Evolutionary conservation across 2,113 vertebrate genomes (phyloP).

Genomic region (Eidolon helvum): DNA sequence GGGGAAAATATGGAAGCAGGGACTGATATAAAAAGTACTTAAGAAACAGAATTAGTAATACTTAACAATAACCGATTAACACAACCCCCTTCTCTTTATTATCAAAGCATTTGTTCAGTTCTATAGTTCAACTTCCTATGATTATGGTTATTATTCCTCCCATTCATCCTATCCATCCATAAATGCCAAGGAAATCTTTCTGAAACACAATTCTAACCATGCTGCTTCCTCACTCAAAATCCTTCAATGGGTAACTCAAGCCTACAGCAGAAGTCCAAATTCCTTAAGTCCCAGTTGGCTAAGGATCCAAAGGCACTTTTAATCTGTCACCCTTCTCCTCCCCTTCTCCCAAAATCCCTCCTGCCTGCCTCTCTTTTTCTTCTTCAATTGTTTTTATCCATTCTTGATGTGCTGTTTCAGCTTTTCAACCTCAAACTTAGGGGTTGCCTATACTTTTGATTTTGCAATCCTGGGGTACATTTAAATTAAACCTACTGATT

Average conservation of each 20-base stretch:
- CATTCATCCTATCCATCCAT: conserved; percentile 13
- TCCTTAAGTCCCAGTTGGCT: neutral
- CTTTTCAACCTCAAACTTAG: conserved; percentile 44
- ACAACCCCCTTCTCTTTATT: neutral
- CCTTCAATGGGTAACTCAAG: conserved; percentile 3
- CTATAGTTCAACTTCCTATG: conserved; percentile 39
- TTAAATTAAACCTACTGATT: conserved; percentile 91
- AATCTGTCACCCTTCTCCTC: neutral
- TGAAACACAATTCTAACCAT: conserved; percentile 37
- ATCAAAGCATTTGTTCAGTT: conserved; percentile 19
- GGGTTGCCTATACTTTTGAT: conserved; percentile 47
- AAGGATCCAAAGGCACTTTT: conserved; percentile 44
- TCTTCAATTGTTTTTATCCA: conserved; percentile 6
- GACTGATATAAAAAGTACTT: neutral
- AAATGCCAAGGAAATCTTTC: conserved; percentile 36
- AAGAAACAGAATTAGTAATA: conserved; percentile 17
- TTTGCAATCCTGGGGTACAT: conserved; percentile 62
- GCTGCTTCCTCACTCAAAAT: neutral
- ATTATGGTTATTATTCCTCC: neutral
- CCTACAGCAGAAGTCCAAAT: conserved; percentile 8
- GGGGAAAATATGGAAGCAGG: neutral
- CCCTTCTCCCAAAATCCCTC: neutral
- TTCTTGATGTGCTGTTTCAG: conserved; percentile 21
- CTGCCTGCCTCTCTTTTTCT: conserved; percentile 2
- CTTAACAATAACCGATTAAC: conserved; percentile 6